Evolutionary conservation across 2,113 vertebrate genomes (phyloP), one percentile per base, ranked within the genome.

Genomic region (Melanerpes formicivorus): DNA sequence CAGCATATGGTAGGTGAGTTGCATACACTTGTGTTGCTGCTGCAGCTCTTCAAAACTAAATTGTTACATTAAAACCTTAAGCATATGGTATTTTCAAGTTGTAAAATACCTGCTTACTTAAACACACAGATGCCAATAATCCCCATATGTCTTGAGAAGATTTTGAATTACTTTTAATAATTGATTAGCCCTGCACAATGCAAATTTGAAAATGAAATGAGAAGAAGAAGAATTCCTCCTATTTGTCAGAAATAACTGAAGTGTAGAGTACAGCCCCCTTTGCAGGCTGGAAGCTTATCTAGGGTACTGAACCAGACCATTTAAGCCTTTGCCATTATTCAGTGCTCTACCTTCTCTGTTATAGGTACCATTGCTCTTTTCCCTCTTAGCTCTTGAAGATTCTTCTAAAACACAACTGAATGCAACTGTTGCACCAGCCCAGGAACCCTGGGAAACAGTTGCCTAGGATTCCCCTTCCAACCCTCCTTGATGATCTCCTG

Each of bases 41-140:
- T 81, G 82, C 59, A 83, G 90, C 85, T 88, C 94, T 93, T 93
- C 66, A 93, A 73, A 93, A 95, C 34, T 55, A 94, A 95, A 94
- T 91, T 78, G 95, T 95, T 95, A 50, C 55, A 66, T 80, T 91
- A 95, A 90, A 96, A 95, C 90, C 93, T 90, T 75, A 88, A 88
- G 80, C 93, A 95, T 93, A 95, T 95, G 94, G 50, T 95, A 93
- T 95, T 95, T 93, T 88, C 77, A 93, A 93, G 77, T 88, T 93
- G 93, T 76, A 96, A 96, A 95, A 75, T 93, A 96, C 95, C 96
- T 95, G 94, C 91, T 96, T 93, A 50, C 77, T 93, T 93, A 93
- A 95, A 96, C 94, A 95, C 82, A 84, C 90, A 95, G 94, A 96
- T 90, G 95, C 87, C 95, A 88, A 95, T 91, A 95, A 93, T 91